Evolutionary conservation across 1,140 invertebrate genomes (phyloP).

Genomic region (Eubasilissa regina): DNA sequence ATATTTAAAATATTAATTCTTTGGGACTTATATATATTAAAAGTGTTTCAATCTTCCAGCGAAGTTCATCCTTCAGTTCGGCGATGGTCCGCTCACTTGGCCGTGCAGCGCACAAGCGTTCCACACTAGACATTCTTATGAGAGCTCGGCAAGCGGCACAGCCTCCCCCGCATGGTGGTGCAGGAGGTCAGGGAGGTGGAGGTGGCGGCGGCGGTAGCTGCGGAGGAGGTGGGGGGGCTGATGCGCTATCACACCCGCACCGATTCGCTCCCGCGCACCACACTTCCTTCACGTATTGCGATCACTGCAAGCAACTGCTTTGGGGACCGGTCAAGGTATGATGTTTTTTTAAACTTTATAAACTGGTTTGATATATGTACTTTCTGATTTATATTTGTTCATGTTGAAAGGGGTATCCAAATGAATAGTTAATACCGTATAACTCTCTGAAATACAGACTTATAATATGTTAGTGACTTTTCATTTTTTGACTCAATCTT

Average conservation of each 20-base stretch:
- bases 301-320: conserved; percentile 89
- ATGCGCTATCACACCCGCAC: conserved; percentile 87
- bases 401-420: too few species aligned
- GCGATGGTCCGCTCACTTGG: conserved; percentile 91
- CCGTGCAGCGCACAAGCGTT: conserved; percentile 89
- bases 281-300: conserved; percentile 93
- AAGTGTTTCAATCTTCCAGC: conserved; percentile 67
- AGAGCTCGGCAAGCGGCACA: conserved; percentile 84
- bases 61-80: conserved; percentile 89
- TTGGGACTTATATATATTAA: not conserved
- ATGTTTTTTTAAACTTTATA: too few species aligned
- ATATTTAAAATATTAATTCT: too few species aligned
- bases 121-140: conserved; percentile 92
- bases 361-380: too few species aligned
- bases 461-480: too few species aligned
- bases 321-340: conserved; percentile 93
- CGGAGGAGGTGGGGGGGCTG: conserved; percentile 53
- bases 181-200: conserved; percentile 5
- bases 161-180: conserved; percentile 66
- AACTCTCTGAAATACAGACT: too few species aligned
- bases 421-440: too few species aligned
- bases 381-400: too few species aligned
- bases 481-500: too few species aligned
- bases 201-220: conserved; percentile 29
- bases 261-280: conserved; percentile 92